Conservation (phyloP, 2,113 vertebrate genomes). For the Corynorhinus townsendii region DNA sequence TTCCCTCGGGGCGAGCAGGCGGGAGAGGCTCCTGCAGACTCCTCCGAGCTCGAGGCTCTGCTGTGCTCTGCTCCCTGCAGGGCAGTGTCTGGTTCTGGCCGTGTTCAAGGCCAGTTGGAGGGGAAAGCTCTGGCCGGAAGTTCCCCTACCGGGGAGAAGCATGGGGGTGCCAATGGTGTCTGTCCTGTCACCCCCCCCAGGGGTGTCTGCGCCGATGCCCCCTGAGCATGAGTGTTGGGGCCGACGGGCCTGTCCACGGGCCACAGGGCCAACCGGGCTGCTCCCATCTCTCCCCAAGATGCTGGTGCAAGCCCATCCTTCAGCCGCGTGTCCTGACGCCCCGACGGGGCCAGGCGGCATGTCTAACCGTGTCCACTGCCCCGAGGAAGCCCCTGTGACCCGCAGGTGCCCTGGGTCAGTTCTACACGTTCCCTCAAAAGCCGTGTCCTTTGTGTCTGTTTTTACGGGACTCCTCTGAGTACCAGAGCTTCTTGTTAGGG, state of each 20-base stretch:
- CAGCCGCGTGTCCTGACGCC: rapidly evolving
- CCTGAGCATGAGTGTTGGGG: background rate
- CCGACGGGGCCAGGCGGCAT: background rate
- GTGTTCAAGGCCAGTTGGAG: background rate
- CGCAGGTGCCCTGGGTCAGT: too few relatives aligned
- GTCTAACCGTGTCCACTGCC: rapidly evolving
- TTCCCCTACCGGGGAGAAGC: background rate
- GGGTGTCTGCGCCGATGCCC: background rate
- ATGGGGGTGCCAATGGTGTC: too few relatives aligned
- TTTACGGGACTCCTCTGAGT: background rate
- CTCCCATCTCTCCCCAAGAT: background rate
- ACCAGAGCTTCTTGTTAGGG: background rate
- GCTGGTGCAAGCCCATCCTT: background rate
- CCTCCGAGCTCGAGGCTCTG: background rate
- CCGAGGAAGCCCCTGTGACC: rapidly evolving
- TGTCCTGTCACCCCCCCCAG: rapidly evolving
- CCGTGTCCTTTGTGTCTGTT: background rate
- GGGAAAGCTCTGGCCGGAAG: background rate
- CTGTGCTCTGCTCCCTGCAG: background rate
- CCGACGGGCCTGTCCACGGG: background rate
- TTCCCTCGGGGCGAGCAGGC: background rate
- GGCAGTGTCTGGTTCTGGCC: background rate
- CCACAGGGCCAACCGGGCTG: background rate
- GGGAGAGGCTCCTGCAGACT: background rate
- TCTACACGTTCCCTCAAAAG: background rate